Base-by-base conservation (phyloP, 2,113 vertebrate species). In the Strix aluco region DNA sequence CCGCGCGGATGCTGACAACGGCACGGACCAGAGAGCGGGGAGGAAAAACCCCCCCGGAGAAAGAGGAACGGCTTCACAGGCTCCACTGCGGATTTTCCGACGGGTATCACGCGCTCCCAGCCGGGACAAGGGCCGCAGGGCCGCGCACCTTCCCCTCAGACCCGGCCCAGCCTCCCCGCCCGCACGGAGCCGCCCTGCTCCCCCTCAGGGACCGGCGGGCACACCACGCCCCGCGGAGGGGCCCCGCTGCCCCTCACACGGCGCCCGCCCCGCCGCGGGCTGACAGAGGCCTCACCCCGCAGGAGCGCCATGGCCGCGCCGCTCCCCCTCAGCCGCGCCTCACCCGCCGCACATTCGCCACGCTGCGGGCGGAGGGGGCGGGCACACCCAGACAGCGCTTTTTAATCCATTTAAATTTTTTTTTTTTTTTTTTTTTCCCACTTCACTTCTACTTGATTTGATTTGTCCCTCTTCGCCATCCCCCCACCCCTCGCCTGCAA, bases 281-380 rank as follows among this genome's bases (percentile, higher is more conserved):
- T 10, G 1, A 11, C 23, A 2, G 14, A 23, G 5, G 3, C 95
- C 95, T 97, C 96, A 98, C 98, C 98, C 97, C 98, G 55, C 71
- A 98, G 97, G 44, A 98, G 75, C 27, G 98, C 84, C 98, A 98
- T 98, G 84, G 1, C 55, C 29, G 32, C 51, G 3, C 78, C 22
- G 42, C 36, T 6, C 27, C 18, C 4, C 44, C 58, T 34, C 22
- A 13, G 40, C 46, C n/a, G 10, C 19, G 14, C 46, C 23, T 7
- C 38, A 3, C 54, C 49, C 59, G 5, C 34, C 54, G 80, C 92
- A 88, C 42, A 78, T 91, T 91, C 84, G 77, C 36, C 70, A 58
- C 80, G 52, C 63, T 0, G 75, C 27, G 30, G 29, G 65, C 38
- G 26, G 47, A 17, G 9, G 5, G 26, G 22, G 6, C 13, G 7